phyloP scores from a whole-genome alignment of 2,888 invertebrate genomes.

The Acrobasis repandana region DNA sequence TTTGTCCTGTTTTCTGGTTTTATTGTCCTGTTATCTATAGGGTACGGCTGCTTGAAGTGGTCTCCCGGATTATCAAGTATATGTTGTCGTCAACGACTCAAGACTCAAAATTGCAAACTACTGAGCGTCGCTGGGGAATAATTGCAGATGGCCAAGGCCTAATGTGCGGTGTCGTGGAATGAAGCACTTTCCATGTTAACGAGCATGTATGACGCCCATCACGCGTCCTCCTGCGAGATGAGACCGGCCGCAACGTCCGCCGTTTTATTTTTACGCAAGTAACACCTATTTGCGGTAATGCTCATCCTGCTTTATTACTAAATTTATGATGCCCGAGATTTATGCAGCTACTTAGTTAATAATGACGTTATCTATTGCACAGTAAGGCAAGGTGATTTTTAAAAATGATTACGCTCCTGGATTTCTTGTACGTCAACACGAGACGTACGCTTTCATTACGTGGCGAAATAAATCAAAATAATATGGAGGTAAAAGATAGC shows the following conservation, averaged over 20 bases:
- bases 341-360: constrained; percentile 56
- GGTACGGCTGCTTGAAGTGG: no score
- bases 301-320: constrained; percentile 60
- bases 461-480: constrained; percentile 80
- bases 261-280: constrained; percentile 57
- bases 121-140: constrained; percentile 40
- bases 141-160: constrained; percentile 61
- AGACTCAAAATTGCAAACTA: background rate
- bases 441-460: constrained; percentile 79
- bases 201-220: constrained; percentile 56
- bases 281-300: constrained; percentile 70
- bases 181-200: constrained; percentile 70
- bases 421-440: constrained; percentile 69
- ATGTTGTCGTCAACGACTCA: background rate
- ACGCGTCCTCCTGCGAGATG: constrained; percentile 42
- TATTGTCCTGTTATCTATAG: no score
- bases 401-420: constrained; percentile 60
- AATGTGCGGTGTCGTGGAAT: constrained; percentile 71
- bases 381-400: constrained; percentile 47
- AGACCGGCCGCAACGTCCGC: constrained; percentile 62
- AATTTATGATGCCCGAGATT: constrained; percentile 54
- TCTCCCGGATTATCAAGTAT: no score
- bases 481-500: constrained; percentile 78
- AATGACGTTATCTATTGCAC: constrained; percentile 49
- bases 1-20: no score